A percentile compares a stretch with the other conserved stretches of the same genome.
phyloP scores from a whole-genome alignment of 23 tunicate species.

The Diplosoma virens region DNA sequence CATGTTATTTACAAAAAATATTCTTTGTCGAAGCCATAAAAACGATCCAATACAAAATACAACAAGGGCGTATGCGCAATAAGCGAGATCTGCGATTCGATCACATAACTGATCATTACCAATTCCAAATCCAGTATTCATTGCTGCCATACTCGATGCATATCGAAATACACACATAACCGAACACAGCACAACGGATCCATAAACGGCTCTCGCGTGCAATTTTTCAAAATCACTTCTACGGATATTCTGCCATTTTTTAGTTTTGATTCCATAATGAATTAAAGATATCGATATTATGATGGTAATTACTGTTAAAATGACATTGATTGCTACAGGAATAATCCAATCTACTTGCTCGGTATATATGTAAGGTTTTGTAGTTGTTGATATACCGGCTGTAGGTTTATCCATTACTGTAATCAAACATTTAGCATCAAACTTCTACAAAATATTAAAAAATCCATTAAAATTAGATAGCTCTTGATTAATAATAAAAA shows the following conservation, averaged over 20 bases:
- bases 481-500: no score
- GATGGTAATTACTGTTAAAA: constrained; percentile 2
- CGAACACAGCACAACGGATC: constrained; percentile 40
- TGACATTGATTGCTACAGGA: constrained; percentile 14
- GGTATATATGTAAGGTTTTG: no score
- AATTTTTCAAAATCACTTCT: constrained; percentile 7
- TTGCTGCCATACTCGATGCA: not conserved
- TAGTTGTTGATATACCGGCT: no score
- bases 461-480: no score
- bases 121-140: constrained; percentile 26
- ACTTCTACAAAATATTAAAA: no score
- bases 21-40: constrained; percentile 58
- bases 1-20: constrained; percentile 39
- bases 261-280: constrained; percentile 37
- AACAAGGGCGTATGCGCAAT: constrained; percentile 24
- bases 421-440: no score
- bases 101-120: constrained; percentile 37
- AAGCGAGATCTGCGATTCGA: constrained; percentile 30
- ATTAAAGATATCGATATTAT: constrained; percentile 36
- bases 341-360: constrained; percentile 39
- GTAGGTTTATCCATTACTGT: no score
- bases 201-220: constrained; percentile 33
- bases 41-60: constrained; percentile 23
- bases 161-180: constrained; percentile 29
- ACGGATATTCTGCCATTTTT: constrained; percentile 24